Evolutionary conservation across 2,888 invertebrate species (phyloP).

Genomic region (Tanaodytes sp.): DNA sequence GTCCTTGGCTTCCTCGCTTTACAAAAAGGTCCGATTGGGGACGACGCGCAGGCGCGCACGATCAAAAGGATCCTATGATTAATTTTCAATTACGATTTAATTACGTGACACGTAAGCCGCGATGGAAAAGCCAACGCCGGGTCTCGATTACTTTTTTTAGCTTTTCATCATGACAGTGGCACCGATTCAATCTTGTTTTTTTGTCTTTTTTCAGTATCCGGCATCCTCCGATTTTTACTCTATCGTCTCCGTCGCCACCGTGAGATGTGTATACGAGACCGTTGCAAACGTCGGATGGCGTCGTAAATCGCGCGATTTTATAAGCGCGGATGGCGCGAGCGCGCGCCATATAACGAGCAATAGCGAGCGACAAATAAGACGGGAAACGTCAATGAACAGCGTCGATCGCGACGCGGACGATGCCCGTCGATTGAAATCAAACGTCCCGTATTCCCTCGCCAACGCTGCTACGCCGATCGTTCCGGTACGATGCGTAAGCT

Average conservation of each 20-base stretch:
- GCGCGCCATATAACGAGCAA: conserved; percentile 26
- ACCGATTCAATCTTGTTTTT: no score
- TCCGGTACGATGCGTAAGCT: conserved; percentile 31
- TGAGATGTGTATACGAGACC: no score
- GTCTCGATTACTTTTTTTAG: no score
- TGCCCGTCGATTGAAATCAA: conserved; percentile 34
- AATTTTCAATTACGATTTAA: conserved; percentile 69
- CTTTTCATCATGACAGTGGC: no score
- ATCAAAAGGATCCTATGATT: conserved; percentile 60
- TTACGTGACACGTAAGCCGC: conserved; percentile 64
- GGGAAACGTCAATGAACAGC: conserved; percentile 28
- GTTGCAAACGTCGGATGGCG: no score
- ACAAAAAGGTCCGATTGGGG: conserved; percentile 28
- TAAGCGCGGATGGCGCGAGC: no score
- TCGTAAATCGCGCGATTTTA: conserved; percentile 28
- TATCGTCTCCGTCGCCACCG: no score
- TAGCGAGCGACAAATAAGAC: conserved; percentile 38
- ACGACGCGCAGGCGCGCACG: conserved; percentile 9
- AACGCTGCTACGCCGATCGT: conserved; percentile 25
- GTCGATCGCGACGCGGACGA: conserved; percentile 31
- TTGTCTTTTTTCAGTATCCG: no score
- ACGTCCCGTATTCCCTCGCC: conserved; percentile 19
- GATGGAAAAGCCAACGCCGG: conserved; percentile 25
- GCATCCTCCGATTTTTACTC: no score
- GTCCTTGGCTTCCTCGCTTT: conserved; percentile 27